phyloP scores from a whole-genome alignment of 53 echinoderm and acorn worm genomes.

The Echinometra lucunter region DNA sequence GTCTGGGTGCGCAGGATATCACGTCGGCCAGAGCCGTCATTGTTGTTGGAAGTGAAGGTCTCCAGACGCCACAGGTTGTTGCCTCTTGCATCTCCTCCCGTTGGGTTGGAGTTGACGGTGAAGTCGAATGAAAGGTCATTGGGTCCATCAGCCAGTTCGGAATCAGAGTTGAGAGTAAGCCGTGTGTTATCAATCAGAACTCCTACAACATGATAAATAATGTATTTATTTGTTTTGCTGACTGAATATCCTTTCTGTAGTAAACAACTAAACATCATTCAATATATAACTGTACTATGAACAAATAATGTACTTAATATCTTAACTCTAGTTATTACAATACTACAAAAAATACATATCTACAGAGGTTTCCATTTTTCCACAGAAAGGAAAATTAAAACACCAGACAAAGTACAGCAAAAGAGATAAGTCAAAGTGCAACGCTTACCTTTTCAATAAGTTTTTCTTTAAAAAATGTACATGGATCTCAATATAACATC shows the following conservation, averaged over 20 bases:
- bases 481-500: background rate
- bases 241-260: background rate
- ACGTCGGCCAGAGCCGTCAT: slow-evolving; percentile 72
- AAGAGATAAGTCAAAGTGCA: background rate
- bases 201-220: slow-evolving; percentile 69
- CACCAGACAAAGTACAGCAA: background rate
- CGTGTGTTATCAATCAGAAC: slow-evolving; percentile 81
- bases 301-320: too few relatives aligned
- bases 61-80: slow-evolving; percentile 83
- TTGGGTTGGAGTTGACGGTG: slow-evolving; percentile 78
- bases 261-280: background rate
- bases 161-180: slow-evolving; percentile 49
- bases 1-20: slow-evolving; percentile 75
- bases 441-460: background rate
- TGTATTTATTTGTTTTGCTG: background rate
- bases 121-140: slow-evolving; percentile 78
- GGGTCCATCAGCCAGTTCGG: slow-evolving; percentile 49
- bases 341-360: too few relatives aligned
- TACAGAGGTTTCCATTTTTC: background rate
- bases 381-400: background rate
- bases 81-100: slow-evolving; percentile 79
- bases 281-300: too few relatives aligned
- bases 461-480: background rate
- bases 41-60: slow-evolving; percentile 75
- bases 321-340: too few relatives aligned